Conservation (phyloP, 2,888 invertebrate genomes). For the Drosophila prostipennis region DNA sequence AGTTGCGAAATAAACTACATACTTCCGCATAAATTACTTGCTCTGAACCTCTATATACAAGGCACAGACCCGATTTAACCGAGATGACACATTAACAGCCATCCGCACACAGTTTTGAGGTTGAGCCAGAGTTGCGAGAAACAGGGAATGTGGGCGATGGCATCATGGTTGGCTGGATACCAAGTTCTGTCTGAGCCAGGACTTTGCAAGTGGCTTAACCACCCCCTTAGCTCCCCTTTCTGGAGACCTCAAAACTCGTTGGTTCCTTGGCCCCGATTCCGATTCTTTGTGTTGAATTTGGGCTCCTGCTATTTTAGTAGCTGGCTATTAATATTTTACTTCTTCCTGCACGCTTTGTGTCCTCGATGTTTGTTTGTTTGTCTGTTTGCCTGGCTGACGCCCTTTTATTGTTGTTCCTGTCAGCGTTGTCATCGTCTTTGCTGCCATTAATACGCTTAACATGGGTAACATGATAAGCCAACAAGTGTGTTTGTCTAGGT, state of each 20-base stretch:
- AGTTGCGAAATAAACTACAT: background rate
- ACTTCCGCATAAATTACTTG: constrained; percentile 3
- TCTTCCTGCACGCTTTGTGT: constrained; percentile 45
- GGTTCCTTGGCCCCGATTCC: constrained; percentile 26
- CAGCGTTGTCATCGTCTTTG: constrained; percentile 32
- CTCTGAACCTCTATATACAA: background rate
- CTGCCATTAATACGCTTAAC: constrained; percentile 72
- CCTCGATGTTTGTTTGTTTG: constrained; percentile 40
- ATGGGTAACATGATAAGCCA: constrained; percentile 75
- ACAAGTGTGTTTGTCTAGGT: constrained; percentile 78
- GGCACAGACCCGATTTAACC: constrained; percentile 4
- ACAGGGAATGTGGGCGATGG: constrained; percentile 25
- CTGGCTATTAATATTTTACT: constrained; percentile 75
- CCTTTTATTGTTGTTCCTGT: constrained; percentile 43
- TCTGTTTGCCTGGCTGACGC: constrained; percentile 56
- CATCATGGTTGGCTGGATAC: constrained; percentile 44
- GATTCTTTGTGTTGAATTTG: constrained; percentile 49
- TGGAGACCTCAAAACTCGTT: constrained; percentile 50
- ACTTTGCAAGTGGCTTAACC: constrained; percentile 33
- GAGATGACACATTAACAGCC: constrained; percentile 32
- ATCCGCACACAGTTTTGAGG: constrained; percentile 58
- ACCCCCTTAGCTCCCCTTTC: constrained; percentile 12
- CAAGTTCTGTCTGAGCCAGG: constrained; percentile 43
- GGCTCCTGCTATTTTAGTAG: constrained; percentile 64
- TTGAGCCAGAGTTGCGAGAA: constrained; percentile 47